Evolutionary conservation across 2,888 invertebrate genomes (phyloP).

Genomic region (Halictus ligatus): DNA sequence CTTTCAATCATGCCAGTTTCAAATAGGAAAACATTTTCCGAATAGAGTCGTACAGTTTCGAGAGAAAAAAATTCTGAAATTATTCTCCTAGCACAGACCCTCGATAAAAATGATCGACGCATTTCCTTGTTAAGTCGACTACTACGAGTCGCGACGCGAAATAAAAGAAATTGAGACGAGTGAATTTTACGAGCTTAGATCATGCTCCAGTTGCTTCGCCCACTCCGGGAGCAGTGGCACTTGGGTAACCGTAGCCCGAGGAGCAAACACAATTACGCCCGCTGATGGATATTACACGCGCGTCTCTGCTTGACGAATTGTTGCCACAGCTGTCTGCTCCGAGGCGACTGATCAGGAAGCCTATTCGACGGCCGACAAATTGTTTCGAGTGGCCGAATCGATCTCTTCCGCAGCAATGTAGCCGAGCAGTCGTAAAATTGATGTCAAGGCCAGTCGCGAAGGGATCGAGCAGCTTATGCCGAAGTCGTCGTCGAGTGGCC

Average conservation of each 20-base stretch:
- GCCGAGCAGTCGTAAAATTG: conserved; percentile 55
- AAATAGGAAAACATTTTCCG: background rate
- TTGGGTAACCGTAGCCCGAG: conserved; percentile 15
- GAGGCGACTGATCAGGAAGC: conserved; percentile 64
- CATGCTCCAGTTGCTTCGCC: conserved; percentile 4
- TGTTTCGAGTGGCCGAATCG: conserved; percentile 74
- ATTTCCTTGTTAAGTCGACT: background rate
- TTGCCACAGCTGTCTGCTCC: conserved; percentile 59
- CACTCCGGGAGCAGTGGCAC: background rate
- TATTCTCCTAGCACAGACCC: background rate
- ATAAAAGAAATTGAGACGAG: background rate
- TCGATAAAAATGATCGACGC: background rate
- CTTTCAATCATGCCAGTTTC: background rate
- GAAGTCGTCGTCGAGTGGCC: background rate
- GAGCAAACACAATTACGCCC: conserved; percentile 45
- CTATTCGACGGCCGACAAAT: conserved; percentile 66
- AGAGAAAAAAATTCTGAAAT: background rate
- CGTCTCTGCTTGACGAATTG: conserved; percentile 57
- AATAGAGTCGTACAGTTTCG: too few relatives aligned
- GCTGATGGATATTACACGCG: conserved; percentile 25
- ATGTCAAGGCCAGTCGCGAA: conserved; percentile 67
- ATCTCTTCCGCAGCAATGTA: conserved; percentile 60
- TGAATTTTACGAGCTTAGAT: background rate
- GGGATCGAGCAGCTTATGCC: background rate
- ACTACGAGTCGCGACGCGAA: background rate